These are phyloP conservation scores for Cheilinus undulatus DNA, from an alignment of 2,113 vertebrate genomes.

Conservation along the genomic window DNA sequence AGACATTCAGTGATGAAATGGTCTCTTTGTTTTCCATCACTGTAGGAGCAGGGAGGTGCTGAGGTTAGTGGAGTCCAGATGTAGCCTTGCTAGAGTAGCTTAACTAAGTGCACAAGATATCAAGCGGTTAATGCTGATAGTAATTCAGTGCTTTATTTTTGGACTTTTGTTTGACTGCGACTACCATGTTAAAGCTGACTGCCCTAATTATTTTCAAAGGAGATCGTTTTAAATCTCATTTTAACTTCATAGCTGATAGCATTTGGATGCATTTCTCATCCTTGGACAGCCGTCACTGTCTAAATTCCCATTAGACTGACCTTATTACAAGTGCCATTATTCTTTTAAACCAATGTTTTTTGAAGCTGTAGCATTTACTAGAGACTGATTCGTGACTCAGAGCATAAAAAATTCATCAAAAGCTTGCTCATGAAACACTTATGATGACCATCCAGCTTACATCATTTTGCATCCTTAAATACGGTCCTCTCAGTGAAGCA, in stretches of 20 bases:
- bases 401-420: slow-evolving; percentile 54
- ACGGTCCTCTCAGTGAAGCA: slow-evolving; percentile 12
- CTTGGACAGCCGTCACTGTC: background rate
- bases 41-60: no score
- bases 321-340: slow-evolving; percentile 4
- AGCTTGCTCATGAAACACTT: slow-evolving; percentile 50
- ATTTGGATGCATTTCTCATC: slow-evolving; percentile 29
- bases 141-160: no score
- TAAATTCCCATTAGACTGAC: background rate
- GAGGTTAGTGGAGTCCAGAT: no score
- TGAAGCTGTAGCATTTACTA: slow-evolving; percentile 27
- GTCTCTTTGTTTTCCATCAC: no score
- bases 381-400: slow-evolving; percentile 19
- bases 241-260: slow-evolving; percentile 42
- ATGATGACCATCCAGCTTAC: slow-evolving; percentile 28
- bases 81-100: no score
- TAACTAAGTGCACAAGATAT: no score
- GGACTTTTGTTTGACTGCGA: no score
- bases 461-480: slow-evolving; percentile 35
- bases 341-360: background rate
- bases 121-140: no score
- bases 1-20: no score
- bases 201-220: no score
- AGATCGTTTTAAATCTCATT: no score
- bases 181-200: no score